phyloP scores from a whole-genome alignment of 2,113 vertebrate species.

The Scomber japonicus region DNA sequence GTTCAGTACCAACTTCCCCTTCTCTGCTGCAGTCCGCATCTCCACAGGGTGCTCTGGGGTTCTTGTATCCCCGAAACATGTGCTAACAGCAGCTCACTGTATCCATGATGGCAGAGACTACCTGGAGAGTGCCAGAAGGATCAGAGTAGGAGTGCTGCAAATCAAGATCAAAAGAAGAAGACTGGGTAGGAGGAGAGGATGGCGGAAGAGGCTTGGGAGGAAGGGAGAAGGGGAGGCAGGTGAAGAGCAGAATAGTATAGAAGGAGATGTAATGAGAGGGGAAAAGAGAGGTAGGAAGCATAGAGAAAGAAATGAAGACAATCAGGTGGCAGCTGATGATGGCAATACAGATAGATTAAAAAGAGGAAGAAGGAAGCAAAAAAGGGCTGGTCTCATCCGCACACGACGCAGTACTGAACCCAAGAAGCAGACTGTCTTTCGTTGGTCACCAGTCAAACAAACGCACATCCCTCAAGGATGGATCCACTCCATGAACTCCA shows the following conservation, averaged over 20 bases:
- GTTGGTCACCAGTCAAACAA: slow-evolving; percentile 92
- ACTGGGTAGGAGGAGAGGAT: slow-evolving; percentile 44
- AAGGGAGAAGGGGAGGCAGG: slow-evolving; percentile 4
- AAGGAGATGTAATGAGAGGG: slow-evolving; percentile 5
- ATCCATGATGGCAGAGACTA: slow-evolving; percentile 91
- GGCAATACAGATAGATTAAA: background rate
- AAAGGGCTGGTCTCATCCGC: slow-evolving; percentile 48
- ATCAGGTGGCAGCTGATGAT: slow-evolving; percentile 1
- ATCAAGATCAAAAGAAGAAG: slow-evolving; percentile 79
- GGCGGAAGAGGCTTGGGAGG: slow-evolving; percentile 25
- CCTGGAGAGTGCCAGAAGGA: slow-evolving; percentile 82
- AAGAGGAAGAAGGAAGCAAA: slow-evolving; percentile 12
- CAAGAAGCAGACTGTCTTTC: slow-evolving; percentile 84
- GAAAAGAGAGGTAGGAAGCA: slow-evolving; percentile 32
- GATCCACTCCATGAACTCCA: slow-evolving; percentile 77
- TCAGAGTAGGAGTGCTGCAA: slow-evolving; percentile 91
- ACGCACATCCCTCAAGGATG: slow-evolving; percentile 92
- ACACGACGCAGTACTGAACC: slow-evolving; percentile 56
- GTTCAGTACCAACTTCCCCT: slow-evolving; percentile 91
- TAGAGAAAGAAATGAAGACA: slow-evolving; percentile 20
- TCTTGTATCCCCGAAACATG: slow-evolving; percentile 89
- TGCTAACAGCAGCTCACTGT: slow-evolving; percentile 94
- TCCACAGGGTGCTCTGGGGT: slow-evolving; percentile 93
- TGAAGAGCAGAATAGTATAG: slow-evolving; percentile 40
- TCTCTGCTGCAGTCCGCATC: slow-evolving; percentile 91